Conservation (phyloP, 2,888 invertebrate genomes). For the Myopa tessellatipennis region DNA sequence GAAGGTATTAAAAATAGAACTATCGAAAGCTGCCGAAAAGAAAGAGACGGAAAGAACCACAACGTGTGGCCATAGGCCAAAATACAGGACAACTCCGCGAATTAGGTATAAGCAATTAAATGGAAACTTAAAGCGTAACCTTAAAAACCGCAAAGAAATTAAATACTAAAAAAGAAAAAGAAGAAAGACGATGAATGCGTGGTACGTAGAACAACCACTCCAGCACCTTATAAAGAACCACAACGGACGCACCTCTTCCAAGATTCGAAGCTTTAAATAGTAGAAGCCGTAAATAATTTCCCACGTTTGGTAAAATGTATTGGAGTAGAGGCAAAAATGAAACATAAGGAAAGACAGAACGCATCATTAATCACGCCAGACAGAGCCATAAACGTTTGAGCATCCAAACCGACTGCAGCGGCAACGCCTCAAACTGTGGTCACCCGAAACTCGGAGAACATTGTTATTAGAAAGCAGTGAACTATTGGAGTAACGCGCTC, state of each 20-base stretch:
- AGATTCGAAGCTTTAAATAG: slow-evolving; percentile 3
- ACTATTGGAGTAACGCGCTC: not conserved
- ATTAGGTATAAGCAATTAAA: too few relatives aligned
- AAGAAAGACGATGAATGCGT: not conserved
- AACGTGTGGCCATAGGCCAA: not conserved
- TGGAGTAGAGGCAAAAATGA: slow-evolving; percentile 8
- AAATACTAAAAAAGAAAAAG: slow-evolving; percentile 5
- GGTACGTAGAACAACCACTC: not conserved
- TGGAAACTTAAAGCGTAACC: too few relatives aligned
- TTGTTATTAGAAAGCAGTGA: not conserved
- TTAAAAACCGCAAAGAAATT: not conserved
- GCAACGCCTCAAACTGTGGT: not conserved
- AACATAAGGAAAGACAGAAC: slow-evolving; percentile 17
- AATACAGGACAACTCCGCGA: too few relatives aligned
- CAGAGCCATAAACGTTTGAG: slow-evolving; percentile 4
- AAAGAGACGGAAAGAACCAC: too few relatives aligned
- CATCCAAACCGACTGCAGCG: not conserved
- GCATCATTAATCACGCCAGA: slow-evolving; percentile 33
- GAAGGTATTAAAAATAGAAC: too few relatives aligned
- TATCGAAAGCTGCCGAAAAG: too few relatives aligned
- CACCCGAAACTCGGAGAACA: not conserved
- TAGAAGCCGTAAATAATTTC: slow-evolving; percentile 21
- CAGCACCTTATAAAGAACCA: not conserved
- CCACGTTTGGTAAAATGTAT: slow-evolving; percentile 14
- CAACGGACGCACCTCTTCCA: slow-evolving; percentile 12